These are phyloP conservation scores for Caenorhabditis sp. DNA, from an alignment of 2,888 invertebrate genomes.

Conservation along the genomic window DNA sequence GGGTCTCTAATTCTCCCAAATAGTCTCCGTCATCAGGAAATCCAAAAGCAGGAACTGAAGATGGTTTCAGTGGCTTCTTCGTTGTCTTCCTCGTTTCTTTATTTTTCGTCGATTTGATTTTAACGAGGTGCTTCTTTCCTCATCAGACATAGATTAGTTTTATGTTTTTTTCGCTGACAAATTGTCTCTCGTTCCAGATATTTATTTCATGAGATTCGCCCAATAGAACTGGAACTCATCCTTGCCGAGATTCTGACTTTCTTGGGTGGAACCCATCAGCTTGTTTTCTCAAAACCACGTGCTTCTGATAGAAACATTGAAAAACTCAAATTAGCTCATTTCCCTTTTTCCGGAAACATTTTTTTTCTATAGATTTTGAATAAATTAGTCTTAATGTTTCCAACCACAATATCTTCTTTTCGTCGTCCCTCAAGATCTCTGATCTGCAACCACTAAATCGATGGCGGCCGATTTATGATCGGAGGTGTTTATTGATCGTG, in stretches of 20 bases:
- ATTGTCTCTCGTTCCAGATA: conserved; percentile 21
- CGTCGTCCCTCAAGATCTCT: not conserved
- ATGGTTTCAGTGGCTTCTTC: conserved; percentile 7
- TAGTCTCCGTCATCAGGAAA: not conserved
- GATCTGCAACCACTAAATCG: conserved; percentile 6
- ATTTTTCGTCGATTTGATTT: conserved; percentile 30
- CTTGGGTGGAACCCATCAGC: not conserved
- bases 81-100: conserved; percentile 15
- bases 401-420: not conserved
- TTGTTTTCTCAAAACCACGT: not conserved
- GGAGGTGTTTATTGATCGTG: conserved; percentile 36
- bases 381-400: not conserved
- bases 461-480: conserved; percentile 38
- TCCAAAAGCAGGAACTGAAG: conserved; percentile 18
- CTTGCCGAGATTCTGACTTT: no score
- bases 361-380: not conserved
- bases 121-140: conserved; percentile 51
- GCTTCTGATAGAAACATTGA: not conserved
- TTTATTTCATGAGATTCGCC: no score
- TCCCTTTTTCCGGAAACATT: not conserved
- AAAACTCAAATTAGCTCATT: not conserved
- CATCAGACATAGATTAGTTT: conserved; percentile 35
- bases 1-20: not conserved
- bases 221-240: no score
- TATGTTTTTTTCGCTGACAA: conserved; percentile 42